A percentile compares a stretch with the other conserved stretches of the same genome.
phyloP scores from a whole-genome alignment of 2,888 invertebrate species.

The Hypena proboscidalis region DNA sequence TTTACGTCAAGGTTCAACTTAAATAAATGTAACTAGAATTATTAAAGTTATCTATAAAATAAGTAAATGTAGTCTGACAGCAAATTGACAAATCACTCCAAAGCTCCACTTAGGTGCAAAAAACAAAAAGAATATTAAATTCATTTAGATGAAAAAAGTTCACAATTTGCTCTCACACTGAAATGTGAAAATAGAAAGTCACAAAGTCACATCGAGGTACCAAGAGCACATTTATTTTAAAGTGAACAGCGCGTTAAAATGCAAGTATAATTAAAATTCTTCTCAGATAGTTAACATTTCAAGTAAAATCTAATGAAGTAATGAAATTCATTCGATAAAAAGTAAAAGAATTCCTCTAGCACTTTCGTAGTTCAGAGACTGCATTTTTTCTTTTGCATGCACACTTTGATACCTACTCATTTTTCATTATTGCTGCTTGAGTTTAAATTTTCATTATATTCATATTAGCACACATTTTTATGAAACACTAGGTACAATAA shows the following conservation, averaged over 20 bases:
- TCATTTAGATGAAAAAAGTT: constrained; percentile 12
- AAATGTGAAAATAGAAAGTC: constrained; percentile 6
- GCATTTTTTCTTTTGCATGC: no score
- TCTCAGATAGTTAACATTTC: constrained; percentile 47
- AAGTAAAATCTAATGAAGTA: constrained; percentile 45
- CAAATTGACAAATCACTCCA: constrained; percentile 18
- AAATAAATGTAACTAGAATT: background rate
- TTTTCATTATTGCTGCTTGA: no score
- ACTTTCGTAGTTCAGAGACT: background rate
- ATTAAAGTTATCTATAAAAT: background rate
- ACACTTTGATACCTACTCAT: no score
- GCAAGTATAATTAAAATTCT: constrained; percentile 52
- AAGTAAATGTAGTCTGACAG: constrained; percentile 7
- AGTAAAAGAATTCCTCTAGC: constrained; percentile 20
- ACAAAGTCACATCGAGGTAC: constrained; percentile 36
- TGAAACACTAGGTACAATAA: no score
- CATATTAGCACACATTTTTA: no score
- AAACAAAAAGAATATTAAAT: constrained; percentile 8
- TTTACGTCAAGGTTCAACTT: background rate
- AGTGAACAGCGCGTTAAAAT: constrained; percentile 41
- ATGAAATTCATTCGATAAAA: constrained; percentile 30
- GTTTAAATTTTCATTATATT: no score
- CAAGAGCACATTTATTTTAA: constrained; percentile 53
- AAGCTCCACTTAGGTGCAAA: constrained; percentile 2
- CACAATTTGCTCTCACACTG: constrained; percentile 17